Conservation (phyloP, 1,140 invertebrate genomes). For the Eciton burchellii region DNA sequence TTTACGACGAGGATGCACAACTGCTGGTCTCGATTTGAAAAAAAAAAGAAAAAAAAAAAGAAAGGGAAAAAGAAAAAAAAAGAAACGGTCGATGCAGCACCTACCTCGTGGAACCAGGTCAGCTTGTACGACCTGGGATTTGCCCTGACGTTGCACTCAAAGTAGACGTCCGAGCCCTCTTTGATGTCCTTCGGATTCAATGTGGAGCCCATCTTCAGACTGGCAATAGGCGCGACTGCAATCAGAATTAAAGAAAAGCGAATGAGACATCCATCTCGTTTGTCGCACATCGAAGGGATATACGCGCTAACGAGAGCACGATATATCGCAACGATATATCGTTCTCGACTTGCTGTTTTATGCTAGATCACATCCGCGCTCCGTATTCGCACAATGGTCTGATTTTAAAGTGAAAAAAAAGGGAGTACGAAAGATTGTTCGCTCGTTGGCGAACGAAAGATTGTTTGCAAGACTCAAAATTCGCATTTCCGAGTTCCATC, state of each 20-base stretch:
- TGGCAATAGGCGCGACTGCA: conserved; percentile 86
- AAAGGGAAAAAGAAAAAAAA: background rate
- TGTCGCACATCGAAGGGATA: too few species aligned
- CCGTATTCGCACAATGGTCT: too few species aligned
- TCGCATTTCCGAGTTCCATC: background rate
- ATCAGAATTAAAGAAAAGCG: conserved; percentile 39
- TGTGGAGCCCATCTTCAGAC: conserved; percentile 86
- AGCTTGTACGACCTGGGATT: conserved; percentile 87
- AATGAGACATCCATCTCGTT: background rate
- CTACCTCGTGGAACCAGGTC: conserved; percentile 88
- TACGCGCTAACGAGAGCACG: too few species aligned
- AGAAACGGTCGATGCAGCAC: conserved; percentile 31
- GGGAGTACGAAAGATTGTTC: background rate
- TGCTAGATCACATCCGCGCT: background rate
- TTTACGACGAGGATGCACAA: background rate
- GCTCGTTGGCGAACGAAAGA: background rate
- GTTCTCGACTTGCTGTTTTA: background rate
- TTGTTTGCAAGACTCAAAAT: background rate
- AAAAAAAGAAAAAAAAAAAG: conserved; percentile 3
- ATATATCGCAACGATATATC: background rate
- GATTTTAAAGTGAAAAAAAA: background rate
- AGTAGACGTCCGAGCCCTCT: conserved; percentile 86
- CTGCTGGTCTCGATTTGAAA: background rate
- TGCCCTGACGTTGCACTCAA: conserved; percentile 86
- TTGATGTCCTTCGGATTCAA: conserved; percentile 86